Evolutionary conservation across 1,140 invertebrate genomes (phyloP).

Genomic region (Nymphalis io): DNA sequence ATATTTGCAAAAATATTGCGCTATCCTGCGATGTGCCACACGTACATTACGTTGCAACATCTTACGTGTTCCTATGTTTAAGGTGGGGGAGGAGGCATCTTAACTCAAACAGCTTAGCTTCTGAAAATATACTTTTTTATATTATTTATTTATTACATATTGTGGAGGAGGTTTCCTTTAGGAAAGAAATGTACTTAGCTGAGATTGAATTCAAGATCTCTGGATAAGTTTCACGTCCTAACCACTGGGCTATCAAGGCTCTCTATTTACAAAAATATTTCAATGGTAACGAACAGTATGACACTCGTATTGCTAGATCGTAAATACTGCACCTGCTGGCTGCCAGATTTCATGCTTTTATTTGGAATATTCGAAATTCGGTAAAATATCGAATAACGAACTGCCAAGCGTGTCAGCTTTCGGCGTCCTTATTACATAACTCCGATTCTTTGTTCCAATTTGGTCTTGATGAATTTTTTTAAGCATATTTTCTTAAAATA

Average conservation of each 20-base stretch:
- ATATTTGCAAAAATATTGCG: too few species aligned
- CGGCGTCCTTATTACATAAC: neutral
- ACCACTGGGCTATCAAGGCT: neutral
- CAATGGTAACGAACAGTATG: neutral
- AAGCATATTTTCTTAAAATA: too few species aligned
- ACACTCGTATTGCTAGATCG: neutral
- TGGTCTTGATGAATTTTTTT: neutral
- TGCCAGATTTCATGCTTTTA: slow-evolving; percentile 1
- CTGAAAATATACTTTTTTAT: too few species aligned
- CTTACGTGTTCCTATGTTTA: too few species aligned
- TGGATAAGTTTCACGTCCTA: neutral
- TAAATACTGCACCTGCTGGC: slow-evolving; percentile 11
- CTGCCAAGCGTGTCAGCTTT: neutral
- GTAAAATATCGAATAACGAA: slow-evolving; percentile 2
- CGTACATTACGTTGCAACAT: too few species aligned
- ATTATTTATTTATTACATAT: too few species aligned
- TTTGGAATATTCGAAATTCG: neutral
- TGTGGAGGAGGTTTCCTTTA: too few species aligned
- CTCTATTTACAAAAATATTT: neutral
- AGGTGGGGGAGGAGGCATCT: too few species aligned
- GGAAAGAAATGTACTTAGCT: too few species aligned
- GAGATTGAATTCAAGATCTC: too few species aligned
- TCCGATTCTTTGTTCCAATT: neutral
- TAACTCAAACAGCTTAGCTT: too few species aligned
- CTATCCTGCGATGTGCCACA: too few species aligned